A percentile compares a stretch with the other conserved stretches of the same genome.
Conservation (phyloP, 2,888 invertebrate species). For the Lypha dubia region DNA sequence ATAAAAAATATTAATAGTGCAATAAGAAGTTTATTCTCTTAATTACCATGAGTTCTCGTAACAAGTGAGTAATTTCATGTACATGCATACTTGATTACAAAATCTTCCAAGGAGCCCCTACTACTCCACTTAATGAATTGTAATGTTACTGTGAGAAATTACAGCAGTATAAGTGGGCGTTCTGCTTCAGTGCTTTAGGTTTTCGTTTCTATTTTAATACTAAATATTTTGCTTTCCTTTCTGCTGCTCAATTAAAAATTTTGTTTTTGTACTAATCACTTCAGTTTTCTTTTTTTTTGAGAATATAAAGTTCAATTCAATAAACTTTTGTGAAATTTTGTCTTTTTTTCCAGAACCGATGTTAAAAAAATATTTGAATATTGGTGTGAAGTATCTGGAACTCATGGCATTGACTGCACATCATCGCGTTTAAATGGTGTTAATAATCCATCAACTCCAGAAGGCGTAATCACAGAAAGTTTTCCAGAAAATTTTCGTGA, state of each 20-base stretch:
- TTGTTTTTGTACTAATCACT: constrained; percentile 1
- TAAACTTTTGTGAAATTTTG: not conserved
- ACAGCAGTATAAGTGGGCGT: constrained; percentile 75
- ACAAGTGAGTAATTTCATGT: constrained; percentile 77
- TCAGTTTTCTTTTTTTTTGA: not conserved
- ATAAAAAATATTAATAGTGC: constrained; percentile 3
- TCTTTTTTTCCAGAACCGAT: constrained; percentile 79
- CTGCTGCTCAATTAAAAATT: not conserved
- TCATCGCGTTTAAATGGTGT: constrained; percentile 72
- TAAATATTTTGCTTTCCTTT: not conserved
- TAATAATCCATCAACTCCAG: constrained; percentile 73
- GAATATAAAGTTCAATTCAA: too few relatives aligned
- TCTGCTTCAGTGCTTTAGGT: constrained; percentile 74
- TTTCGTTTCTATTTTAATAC: not conserved
- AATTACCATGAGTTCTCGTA: constrained; percentile 79
- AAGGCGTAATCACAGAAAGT: constrained; percentile 89
- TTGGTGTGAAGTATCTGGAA: constrained; percentile 83
- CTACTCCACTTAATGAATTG: constrained; percentile 21
- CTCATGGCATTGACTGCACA: constrained; percentile 72
- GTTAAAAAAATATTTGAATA: constrained; percentile 83
- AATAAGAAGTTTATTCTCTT: constrained; percentile 31
- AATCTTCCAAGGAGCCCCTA: constrained; percentile 13
- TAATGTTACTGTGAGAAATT: constrained; percentile 40
- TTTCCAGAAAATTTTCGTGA: constrained; percentile 93
- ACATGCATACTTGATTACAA: constrained; percentile 4